Evolutionary conservation across 2,888 invertebrate species (phyloP).

Genomic region (Epistrophe grossulariae): DNA sequence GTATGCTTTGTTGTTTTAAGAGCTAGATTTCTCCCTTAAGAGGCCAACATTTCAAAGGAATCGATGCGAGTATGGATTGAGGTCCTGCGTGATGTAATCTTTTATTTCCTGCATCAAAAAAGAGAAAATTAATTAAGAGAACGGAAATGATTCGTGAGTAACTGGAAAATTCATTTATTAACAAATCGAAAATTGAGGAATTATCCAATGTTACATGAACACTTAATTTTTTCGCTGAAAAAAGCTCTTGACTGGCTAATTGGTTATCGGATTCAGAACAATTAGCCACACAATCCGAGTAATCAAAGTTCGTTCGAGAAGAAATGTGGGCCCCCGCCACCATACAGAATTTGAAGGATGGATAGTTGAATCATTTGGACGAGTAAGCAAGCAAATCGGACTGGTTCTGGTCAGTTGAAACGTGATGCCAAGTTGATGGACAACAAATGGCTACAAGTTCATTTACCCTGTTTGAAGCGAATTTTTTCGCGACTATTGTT

Average conservation of each 20-base stretch:
- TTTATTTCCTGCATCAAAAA: too few species aligned
- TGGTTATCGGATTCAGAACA: slow-evolving; percentile 14
- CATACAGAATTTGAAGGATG: neutral
- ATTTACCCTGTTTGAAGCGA: neutral
- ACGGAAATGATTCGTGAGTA: slow-evolving; percentile 26
- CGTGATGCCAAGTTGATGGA: neutral
- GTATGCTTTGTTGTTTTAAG: too few species aligned
- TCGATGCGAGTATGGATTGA: too few species aligned
- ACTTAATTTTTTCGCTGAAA: neutral
- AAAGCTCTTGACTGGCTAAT: slow-evolving; percentile 14
- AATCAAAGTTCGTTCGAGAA: slow-evolving; percentile 39
- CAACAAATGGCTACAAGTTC: neutral
- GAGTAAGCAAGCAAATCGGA: neutral
- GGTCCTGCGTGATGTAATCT: too few species aligned
- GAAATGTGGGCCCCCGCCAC: neutral
- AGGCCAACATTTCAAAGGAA: too few species aligned
- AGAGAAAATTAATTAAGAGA: too few species aligned
- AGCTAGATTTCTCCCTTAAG: too few species aligned
- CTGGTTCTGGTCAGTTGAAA: neutral
- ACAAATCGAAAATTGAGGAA: neutral
- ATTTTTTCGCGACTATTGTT: neutral
- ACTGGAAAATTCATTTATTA: slow-evolving; percentile 9
- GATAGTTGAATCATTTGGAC: neutral
- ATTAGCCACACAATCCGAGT: slow-evolving; percentile 21
- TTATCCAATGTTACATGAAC: neutral